Conservation (phyloP, 2,888 invertebrate genomes). For the Timema cristinae region DNA sequence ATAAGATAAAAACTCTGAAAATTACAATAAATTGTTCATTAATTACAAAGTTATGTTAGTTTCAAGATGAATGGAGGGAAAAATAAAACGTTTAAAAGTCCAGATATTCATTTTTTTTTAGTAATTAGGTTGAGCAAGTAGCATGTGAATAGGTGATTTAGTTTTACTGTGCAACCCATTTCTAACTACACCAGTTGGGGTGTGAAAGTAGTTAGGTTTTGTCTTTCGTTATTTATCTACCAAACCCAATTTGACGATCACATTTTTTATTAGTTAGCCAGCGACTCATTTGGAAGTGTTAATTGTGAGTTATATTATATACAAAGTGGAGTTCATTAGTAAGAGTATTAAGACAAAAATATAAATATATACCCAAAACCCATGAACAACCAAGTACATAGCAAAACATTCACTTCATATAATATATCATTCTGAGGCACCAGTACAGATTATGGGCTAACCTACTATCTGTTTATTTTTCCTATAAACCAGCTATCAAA, state of each 20-base stretch:
- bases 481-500: too few species aligned
- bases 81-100: not conserved
- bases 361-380: not conserved
- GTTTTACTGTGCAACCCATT: slow-evolving; percentile 16
- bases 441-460: too few species aligned
- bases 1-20: too few species aligned
- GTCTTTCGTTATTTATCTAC: not conserved
- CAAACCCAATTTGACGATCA: not conserved
- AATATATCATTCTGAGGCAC: too few species aligned
- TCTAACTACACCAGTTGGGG: not conserved
- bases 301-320: slow-evolving; percentile 6
- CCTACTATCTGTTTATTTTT: too few species aligned
- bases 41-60: too few species aligned
- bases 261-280: not conserved
- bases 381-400: too few species aligned
- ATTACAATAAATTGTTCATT: too few species aligned
- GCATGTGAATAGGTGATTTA: slow-evolving; percentile 5
- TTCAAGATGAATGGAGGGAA: too few species aligned
- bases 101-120: not conserved
- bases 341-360: slow-evolving; percentile 13
- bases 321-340: slow-evolving; percentile 9
- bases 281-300: not conserved
- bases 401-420: too few species aligned
- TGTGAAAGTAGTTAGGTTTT: not conserved
- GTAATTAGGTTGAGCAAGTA: slow-evolving; percentile 5